Percentiles rank a stretch among this genome's conserved stretches.
Conservation (phyloP, 2,888 invertebrate genomes). For the Euplexia lucipara region DNA sequence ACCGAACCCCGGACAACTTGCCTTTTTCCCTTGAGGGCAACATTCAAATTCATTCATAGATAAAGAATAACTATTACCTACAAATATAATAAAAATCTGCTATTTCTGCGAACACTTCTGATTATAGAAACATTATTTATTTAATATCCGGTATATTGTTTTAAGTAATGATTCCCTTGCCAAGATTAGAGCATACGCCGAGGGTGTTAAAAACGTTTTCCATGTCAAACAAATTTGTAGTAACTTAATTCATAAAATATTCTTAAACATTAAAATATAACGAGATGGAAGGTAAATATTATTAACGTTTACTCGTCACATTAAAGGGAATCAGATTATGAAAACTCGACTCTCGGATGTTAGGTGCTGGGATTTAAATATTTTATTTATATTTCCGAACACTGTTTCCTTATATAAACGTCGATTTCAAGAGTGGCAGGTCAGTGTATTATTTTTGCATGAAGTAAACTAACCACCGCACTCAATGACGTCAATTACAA, state of each 20-base stretch:
- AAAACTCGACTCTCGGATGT: constrained; percentile 44
- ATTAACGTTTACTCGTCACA: constrained; percentile 51
- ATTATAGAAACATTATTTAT: too few species aligned
- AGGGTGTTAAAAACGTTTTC: constrained; percentile 14
- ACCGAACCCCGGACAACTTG: too few species aligned
- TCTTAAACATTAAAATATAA: constrained; percentile 33
- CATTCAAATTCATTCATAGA: too few species aligned
- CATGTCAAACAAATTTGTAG: constrained; percentile 2
- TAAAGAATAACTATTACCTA: too few species aligned
- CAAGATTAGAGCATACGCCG: background rate
- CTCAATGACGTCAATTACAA: background rate
- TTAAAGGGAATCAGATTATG: constrained; percentile 54
- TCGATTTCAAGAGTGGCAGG: background rate
- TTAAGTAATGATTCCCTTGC: background rate
- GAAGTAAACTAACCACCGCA: background rate
- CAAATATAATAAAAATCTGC: too few species aligned
- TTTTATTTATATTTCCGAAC: constrained; percentile 28
- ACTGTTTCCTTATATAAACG: background rate
- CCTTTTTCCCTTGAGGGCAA: too few species aligned
- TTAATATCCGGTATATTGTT: too few species aligned
- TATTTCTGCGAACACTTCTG: too few species aligned
- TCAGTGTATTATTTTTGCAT: background rate
- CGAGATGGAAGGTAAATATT: constrained; percentile 53
- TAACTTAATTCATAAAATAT: constrained; percentile 50
- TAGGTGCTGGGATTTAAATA: constrained; percentile 26